Evolutionary conservation across 2,888 invertebrate genomes (phyloP).

Genomic region (Lampropteryx suffumata): DNA sequence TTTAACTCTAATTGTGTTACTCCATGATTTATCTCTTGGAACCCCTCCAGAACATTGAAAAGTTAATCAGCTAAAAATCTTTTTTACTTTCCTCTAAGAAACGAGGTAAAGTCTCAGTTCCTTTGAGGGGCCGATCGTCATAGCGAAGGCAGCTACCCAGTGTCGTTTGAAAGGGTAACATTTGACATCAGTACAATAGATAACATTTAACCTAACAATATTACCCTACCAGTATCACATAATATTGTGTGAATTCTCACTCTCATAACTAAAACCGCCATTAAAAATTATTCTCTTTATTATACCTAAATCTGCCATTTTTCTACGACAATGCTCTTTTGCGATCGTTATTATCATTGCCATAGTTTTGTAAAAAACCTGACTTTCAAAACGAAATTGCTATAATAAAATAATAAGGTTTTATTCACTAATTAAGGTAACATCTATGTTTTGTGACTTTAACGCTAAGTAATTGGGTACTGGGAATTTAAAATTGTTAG

Average conservation of each 20-base stretch:
- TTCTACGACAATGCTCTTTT: too few species aligned
- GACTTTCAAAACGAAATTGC: slow-evolving; percentile 60
- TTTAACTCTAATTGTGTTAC: slow-evolving; percentile 72
- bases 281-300: too few species aligned
- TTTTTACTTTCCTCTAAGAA: slow-evolving; percentile 61
- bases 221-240: too few species aligned
- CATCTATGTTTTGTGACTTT: slow-evolving; percentile 5
- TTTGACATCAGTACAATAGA: too few species aligned
- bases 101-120: slow-evolving; percentile 20
- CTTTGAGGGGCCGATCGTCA: background rate
- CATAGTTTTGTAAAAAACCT: background rate
- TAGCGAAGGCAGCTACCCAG: too few species aligned
- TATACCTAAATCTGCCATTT: too few species aligned
- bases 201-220: too few species aligned
- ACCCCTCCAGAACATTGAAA: slow-evolving; percentile 69
- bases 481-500: background rate
- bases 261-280: too few species aligned
- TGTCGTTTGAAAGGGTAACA: too few species aligned
- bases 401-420: slow-evolving; percentile 66
- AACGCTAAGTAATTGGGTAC: slow-evolving; percentile 11
- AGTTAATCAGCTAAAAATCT: slow-evolving; percentile 79
- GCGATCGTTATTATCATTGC: too few species aligned
- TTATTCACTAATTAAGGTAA: slow-evolving; percentile 54
- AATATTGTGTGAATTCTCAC: too few species aligned
- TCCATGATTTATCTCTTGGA: slow-evolving; percentile 72